Conservation (phyloP, 2,888 invertebrate genomes). For the Coleophora deauratella region DNA sequence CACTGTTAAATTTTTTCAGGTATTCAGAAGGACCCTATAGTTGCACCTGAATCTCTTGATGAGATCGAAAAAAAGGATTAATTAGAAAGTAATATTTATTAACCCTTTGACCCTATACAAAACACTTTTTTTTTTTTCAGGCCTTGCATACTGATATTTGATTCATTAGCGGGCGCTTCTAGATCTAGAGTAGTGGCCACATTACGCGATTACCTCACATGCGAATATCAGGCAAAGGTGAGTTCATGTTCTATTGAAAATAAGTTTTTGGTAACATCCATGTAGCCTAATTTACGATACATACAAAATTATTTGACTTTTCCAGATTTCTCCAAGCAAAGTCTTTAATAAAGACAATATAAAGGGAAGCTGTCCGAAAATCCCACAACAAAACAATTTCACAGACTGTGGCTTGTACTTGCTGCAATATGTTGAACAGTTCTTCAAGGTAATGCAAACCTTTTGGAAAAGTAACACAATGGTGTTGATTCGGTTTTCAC, state of each 20-base stretch:
- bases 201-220: conserved; percentile 91
- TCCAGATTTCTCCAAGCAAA: conserved; percentile 74
- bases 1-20: too few species aligned
- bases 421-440: conserved; percentile 96
- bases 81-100: too few species aligned
- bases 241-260: conserved; percentile 13
- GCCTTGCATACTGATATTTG: conserved; percentile 95
- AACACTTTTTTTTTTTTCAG: conserved; percentile 74
- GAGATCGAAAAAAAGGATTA: too few species aligned
- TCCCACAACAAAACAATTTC: conserved; percentile 98
- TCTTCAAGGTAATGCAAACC: conserved; percentile 81
- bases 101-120: too few species aligned
- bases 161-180: conserved; percentile 90
- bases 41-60: too few species aligned
- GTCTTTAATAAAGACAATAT: conserved; percentile 88
- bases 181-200: conserved; percentile 90
- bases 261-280: neutral
- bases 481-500: too few species aligned
- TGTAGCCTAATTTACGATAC: too few species aligned
- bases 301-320: conserved; percentile 11
- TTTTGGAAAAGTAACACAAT: too few species aligned
- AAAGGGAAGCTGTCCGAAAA: conserved; percentile 89
- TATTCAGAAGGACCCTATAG: too few species aligned
- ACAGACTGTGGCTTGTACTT: conserved; percentile 97
- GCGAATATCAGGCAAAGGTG: conserved; percentile 87